Percentiles rank a stretch among this genome's conserved stretches.
Evolutionary conservation across 2,797 vertebrate species (phyloP).

Genomic region (Ctenopoma kingsleyae): DNA sequence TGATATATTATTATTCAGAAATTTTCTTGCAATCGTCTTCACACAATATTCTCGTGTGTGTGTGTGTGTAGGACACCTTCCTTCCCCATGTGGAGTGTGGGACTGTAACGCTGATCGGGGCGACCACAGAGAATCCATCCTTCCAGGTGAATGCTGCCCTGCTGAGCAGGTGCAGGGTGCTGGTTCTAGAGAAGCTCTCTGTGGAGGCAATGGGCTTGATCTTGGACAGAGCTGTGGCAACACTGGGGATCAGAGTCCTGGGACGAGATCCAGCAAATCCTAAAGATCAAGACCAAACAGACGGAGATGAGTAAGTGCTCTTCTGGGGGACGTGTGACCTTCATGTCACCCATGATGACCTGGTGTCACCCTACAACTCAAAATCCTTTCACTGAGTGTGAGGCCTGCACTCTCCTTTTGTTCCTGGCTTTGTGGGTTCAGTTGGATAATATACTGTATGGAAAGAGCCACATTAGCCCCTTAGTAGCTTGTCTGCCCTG

Average conservation of each 20-base stretch:
- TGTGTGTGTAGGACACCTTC: slow-evolving; percentile 91
- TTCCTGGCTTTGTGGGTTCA: slow-evolving; percentile 23
- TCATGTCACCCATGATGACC: slow-evolving; percentile 13
- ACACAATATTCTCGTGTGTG: slow-evolving; percentile 54
- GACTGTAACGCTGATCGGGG: slow-evolving; percentile 94
- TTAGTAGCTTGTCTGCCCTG: slow-evolving; percentile 27
- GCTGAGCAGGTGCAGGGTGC: slow-evolving; percentile 94
- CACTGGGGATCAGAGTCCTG: slow-evolving; percentile 88
- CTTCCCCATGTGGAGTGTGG: slow-evolving; percentile 98
- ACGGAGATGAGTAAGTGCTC: slow-evolving; percentile 87
- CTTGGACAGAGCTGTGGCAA: slow-evolving; percentile 87
- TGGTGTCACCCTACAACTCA: slow-evolving; percentile 22
- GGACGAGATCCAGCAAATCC: slow-evolving; percentile 58
- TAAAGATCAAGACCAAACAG: slow-evolving; percentile 70
- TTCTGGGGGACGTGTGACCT: background rate
- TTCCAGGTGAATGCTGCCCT: slow-evolving; percentile 96
- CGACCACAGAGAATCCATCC: slow-evolving; percentile 97
- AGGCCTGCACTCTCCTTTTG: slow-evolving; percentile 9
- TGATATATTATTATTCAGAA: slow-evolving; percentile 80
- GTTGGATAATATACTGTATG: slow-evolving; percentile 43
- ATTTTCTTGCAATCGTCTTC: slow-evolving; percentile 53
- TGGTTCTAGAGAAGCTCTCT: slow-evolving; percentile 94
- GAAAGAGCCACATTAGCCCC: slow-evolving; percentile 40
- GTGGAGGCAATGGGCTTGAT: slow-evolving; percentile 93
- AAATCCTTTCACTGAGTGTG: slow-evolving; percentile 25